A percentile compares a stretch with the other conserved stretches of the same genome.
Conservation (phyloP, 2,888 invertebrate species). For the Lochmaea capreae region DNA sequence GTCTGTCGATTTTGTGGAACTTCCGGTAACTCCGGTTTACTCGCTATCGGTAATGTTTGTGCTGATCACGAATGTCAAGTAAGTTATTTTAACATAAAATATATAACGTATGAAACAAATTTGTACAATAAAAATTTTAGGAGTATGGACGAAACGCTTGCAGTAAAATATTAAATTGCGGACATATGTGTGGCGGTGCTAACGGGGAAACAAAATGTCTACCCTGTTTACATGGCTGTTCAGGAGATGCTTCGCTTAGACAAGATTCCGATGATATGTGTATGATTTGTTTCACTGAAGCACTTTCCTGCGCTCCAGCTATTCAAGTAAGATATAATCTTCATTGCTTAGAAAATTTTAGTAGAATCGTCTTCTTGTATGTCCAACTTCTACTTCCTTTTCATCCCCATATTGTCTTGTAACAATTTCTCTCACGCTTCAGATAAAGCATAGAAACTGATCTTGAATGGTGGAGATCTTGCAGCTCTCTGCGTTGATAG, state of each 20-base stretch:
- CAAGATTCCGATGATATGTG: constrained; percentile 99
- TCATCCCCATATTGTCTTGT: too few relatives aligned
- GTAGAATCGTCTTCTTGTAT: too few relatives aligned
- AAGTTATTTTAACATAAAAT: constrained; percentile 40
- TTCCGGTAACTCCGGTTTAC: constrained; percentile 82
- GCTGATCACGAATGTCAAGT: constrained; percentile 94
- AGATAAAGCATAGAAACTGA: too few relatives aligned
- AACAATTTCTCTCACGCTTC: too few relatives aligned
- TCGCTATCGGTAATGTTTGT: constrained; percentile 94
- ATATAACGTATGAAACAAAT: background rate
- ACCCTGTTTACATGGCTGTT: constrained; percentile 91
- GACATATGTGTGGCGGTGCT: constrained; percentile 96
- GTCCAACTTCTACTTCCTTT: too few relatives aligned
- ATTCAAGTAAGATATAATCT: constrained; percentile 73
- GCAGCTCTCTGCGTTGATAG: too few relatives aligned
- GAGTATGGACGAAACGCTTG: constrained; percentile 87
- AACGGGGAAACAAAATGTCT: constrained; percentile 84
- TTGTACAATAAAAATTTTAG: constrained; percentile 60
- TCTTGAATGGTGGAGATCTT: too few relatives aligned
- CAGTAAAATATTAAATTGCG: constrained; percentile 83
- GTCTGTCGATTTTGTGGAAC: constrained; percentile 93
- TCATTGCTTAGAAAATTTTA: too few relatives aligned
- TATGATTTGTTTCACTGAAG: constrained; percentile 99
- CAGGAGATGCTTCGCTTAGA: constrained; percentile 70
- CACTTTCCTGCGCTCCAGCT: constrained; percentile 94